Conservation (phyloP, 2,113 vertebrate species). For the Origma solitaria region DNA sequence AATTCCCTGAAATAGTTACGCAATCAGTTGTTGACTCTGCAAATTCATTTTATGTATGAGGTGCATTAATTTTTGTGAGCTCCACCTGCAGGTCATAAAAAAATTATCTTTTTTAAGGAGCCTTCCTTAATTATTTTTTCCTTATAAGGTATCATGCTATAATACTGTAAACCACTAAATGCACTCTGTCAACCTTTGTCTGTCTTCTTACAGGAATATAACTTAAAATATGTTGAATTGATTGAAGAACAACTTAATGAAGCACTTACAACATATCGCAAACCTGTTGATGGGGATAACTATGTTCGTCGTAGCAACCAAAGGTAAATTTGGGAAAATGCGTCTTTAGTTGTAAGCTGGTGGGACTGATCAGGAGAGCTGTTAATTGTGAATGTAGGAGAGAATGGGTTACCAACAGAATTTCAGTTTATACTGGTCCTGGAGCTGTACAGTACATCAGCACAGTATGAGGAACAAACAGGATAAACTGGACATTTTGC, state of each 20-base stretch:
- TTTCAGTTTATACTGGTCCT: background rate
- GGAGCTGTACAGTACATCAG: background rate
- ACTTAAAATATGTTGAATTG: conserved; percentile 94
- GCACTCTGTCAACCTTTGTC: background rate
- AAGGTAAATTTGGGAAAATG: conserved; percentile 72
- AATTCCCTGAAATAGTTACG: background rate
- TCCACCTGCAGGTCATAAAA: background rate
- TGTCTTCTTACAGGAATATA: conserved; percentile 80
- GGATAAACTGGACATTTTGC: fast-evolving
- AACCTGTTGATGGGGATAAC: conserved; percentile 97
- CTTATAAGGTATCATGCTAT: background rate
- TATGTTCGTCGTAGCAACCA: conserved; percentile 98
- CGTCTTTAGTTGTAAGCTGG: fast-evolving
- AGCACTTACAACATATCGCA: conserved; percentile 96
- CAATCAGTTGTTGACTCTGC: background rate
- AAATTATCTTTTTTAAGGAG: background rate
- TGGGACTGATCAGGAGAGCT: background rate
- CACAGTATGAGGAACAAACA: background rate
- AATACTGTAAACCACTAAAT: background rate
- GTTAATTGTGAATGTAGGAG: background rate
- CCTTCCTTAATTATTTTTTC: background rate
- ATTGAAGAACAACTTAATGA: conserved; percentile 98
- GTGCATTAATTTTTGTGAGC: background rate
- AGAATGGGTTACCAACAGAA: background rate
- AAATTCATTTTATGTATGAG: background rate